Evolutionary conservation across 2,888 invertebrate genomes (phyloP).

Genomic region (Pemphredon lugubris): DNA sequence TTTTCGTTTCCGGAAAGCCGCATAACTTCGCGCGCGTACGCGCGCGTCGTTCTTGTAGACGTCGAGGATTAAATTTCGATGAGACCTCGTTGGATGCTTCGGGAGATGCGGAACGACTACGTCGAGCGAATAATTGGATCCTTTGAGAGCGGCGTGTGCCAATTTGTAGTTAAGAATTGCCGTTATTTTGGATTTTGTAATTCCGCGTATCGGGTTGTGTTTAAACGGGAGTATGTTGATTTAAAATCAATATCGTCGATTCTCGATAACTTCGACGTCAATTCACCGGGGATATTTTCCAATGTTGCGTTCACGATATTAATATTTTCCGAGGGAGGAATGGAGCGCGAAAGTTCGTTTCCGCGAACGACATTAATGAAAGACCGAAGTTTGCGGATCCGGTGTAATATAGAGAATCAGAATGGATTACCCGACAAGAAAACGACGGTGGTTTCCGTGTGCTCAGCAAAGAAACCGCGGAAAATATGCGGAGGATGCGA

Average conservation of each 20-base stretch:
- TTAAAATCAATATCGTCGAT: too few relatives aligned
- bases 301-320: too few relatives aligned
- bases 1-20: constrained; percentile 22
- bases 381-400: constrained; percentile 32
- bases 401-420: constrained; percentile 43
- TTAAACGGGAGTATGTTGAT: too few relatives aligned
- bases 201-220: too few relatives aligned
- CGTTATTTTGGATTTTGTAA: too few relatives aligned
- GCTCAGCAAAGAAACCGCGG: constrained; percentile 30
- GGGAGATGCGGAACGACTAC: neutral
- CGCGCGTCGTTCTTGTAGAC: constrained; percentile 3
- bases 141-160: neutral
- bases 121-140: neutral
- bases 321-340: neutral
- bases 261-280: too few relatives aligned
- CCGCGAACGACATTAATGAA: constrained; percentile 30
- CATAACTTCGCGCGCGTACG: constrained; percentile 2
- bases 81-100: neutral
- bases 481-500: constrained; percentile 47
- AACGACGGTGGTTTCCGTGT: constrained; percentile 34
- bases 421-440: constrained; percentile 40
- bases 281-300: too few relatives aligned
- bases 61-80: constrained; percentile 4
- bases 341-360: neutral
- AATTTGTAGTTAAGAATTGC: neutral